A percentile compares a stretch with the other conserved stretches of the same genome.
phyloP scores from a whole-genome alignment of 2,888 invertebrate species.

The Melanargia galathea region DNA sequence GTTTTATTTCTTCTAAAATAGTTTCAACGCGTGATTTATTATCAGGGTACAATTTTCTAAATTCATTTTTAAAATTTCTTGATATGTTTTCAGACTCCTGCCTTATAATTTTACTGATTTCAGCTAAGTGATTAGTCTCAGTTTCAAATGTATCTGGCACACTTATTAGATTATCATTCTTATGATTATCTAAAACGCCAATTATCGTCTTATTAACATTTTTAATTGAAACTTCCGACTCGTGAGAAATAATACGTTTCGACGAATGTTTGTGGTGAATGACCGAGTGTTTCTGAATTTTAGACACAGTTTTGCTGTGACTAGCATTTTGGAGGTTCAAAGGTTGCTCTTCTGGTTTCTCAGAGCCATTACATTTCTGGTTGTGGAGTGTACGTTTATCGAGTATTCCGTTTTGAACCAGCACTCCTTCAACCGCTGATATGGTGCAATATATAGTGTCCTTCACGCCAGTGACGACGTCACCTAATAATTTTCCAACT shows the following conservation, averaged over 20 bases:
- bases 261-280: constrained; percentile 13
- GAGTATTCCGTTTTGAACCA: constrained; percentile 47
- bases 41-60: constrained; percentile 40
- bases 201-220: constrained; percentile 46
- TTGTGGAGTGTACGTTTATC: constrained; percentile 46
- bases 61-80: constrained; percentile 48
- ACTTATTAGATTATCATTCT: constrained; percentile 43
- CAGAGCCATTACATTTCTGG: constrained; percentile 40
- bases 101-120: constrained; percentile 54
- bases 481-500: constrained; percentile 61
- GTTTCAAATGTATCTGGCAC: constrained; percentile 49
- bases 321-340: constrained; percentile 18
- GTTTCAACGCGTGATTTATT: constrained; percentile 49
- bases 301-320: constrained; percentile 7
- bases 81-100: constrained; percentile 58
- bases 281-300: constrained; percentile 11
- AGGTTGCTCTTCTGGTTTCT: not conserved
- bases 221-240: constrained; percentile 44
- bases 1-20: constrained; percentile 54
- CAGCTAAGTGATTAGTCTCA: constrained; percentile 53
- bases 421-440: constrained; percentile 62
- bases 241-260: constrained; percentile 29
- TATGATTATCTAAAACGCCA: constrained; percentile 44
- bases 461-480: constrained; percentile 64
- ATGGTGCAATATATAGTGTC: constrained; percentile 68